These are phyloP conservation scores for Lepidochitona cinerea DNA, from an alignment of 2,888 invertebrate species.

Conservation along the genomic window DNA sequence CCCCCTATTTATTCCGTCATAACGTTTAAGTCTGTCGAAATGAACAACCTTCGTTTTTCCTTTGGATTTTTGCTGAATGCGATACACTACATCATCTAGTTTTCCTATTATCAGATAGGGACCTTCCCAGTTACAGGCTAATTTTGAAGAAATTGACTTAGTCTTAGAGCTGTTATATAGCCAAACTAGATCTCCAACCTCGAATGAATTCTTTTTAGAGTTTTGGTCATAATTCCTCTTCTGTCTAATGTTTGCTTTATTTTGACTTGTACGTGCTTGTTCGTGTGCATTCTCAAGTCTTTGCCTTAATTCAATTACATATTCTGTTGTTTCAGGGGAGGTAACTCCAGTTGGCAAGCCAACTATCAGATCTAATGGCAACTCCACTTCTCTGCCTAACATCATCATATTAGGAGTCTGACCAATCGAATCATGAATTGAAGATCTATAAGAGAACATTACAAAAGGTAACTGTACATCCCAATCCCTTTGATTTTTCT, in stretches of 20 bases:
- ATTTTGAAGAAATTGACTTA: background rate
- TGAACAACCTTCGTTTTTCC: background rate
- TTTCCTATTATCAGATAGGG: background rate
- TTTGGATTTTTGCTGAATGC: background rate
- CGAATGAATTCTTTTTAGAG: background rate
- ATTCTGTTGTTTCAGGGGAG: background rate
- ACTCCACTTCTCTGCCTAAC: conserved; percentile 9
- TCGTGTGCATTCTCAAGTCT: background rate
- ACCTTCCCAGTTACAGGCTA: background rate
- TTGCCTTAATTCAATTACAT: background rate
- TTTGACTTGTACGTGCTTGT: background rate
- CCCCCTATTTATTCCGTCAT: background rate
- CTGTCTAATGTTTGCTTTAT: background rate
- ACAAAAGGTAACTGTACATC: conserved; percentile 17
- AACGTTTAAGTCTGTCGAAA: background rate
- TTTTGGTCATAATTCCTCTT: background rate
- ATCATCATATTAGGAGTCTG: conserved; percentile 13
- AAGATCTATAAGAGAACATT: conserved; percentile 19
- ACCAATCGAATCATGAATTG: conserved; percentile 12
- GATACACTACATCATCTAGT: background rate
- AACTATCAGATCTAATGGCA: conserved; percentile 21
- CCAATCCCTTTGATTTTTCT: conserved; percentile 25
- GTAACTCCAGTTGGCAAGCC: background rate
- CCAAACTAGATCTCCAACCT: background rate
- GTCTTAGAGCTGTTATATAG: background rate